phyloP scores from a whole-genome alignment of 2,113 vertebrate genomes.

The Leptocoma aspasia region DNA sequence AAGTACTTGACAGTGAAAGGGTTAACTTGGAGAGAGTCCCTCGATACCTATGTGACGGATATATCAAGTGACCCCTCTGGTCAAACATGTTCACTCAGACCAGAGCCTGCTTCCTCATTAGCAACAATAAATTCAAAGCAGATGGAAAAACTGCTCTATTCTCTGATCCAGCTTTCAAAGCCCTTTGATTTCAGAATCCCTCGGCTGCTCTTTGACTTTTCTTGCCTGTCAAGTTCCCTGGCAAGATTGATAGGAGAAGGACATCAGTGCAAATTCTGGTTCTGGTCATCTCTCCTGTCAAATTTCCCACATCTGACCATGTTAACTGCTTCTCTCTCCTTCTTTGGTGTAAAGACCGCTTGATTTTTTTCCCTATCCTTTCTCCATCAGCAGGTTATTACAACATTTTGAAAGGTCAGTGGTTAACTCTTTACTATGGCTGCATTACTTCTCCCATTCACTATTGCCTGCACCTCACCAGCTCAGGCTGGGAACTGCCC shows the following conservation, averaged over 20 bases:
- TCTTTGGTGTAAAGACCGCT: conserved; percentile 22
- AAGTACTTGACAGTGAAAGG: not conserved
- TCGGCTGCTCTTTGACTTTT: not conserved
- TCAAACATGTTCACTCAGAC: not conserved
- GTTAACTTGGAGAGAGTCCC: not conserved
- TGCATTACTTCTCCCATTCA: not conserved
- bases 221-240: not conserved
- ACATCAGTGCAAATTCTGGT: not conserved
- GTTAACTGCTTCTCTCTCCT: not conserved
- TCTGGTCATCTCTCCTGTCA: not conserved
- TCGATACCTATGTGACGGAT: not conserved
- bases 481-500: not conserved
- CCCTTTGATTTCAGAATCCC: conserved; percentile 29
- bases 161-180: conserved; percentile 18
- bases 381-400: not conserved
- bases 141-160: not conserved
- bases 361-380: not conserved
- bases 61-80: not conserved
- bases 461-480: not conserved
- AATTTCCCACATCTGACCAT: not conserved
- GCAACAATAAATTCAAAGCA: conserved; percentile 56
- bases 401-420: not conserved
- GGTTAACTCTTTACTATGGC: not conserved
- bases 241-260: conserved; percentile 13
- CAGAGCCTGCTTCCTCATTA: conserved; percentile 27